These are phyloP conservation scores for Monopis laevigella DNA, from an alignment of 2,888 invertebrate species.

Conservation along the genomic window DNA sequence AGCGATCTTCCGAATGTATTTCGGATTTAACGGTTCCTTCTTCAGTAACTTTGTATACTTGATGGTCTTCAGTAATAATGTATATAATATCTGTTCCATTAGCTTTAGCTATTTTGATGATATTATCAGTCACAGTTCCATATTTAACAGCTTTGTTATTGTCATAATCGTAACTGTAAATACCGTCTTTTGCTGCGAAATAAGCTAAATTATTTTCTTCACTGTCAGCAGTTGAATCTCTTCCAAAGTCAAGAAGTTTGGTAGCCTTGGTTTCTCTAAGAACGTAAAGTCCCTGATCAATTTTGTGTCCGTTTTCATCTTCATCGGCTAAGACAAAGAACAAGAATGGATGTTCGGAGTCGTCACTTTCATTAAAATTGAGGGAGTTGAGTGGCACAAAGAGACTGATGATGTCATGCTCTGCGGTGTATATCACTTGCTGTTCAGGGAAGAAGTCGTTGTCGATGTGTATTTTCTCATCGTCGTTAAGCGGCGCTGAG, in stretches of 20 bases:
- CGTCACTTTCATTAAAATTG: conserved; percentile 24
- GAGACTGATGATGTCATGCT: conserved; percentile 30
- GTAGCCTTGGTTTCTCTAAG: conserved; percentile 23
- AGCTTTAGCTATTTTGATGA: conserved; percentile 31
- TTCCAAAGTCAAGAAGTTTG: conserved; percentile 30
- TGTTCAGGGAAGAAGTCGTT: conserved; percentile 25
- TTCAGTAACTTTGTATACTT: conserved; percentile 37
- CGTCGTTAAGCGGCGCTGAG: too few species aligned
- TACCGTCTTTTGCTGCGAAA: conserved; percentile 34
- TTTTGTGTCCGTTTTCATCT: conserved; percentile 20
- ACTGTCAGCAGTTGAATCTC: conserved; percentile 27
- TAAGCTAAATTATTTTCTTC: conserved; percentile 28
- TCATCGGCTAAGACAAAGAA: conserved; percentile 31
- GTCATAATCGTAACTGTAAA: conserved; percentile 29
- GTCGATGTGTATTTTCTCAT: conserved; percentile 21
- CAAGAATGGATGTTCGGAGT: conserved; percentile 14
- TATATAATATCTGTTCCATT: conserved; percentile 35
- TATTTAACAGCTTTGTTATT: conserved; percentile 31
- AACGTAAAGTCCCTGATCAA: conserved; percentile 29
- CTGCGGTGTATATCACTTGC: conserved; percentile 24
- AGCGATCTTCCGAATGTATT: conserved; percentile 29
- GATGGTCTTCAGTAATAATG: conserved; percentile 33
- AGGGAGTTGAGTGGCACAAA: conserved; percentile 28
- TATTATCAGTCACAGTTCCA: conserved; percentile 32
- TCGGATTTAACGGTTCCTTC: conserved; percentile 34